These are phyloP conservation scores for Drosophila dunni DNA, from an alignment of 1,140 invertebrate species.

Conservation along the genomic window DNA sequence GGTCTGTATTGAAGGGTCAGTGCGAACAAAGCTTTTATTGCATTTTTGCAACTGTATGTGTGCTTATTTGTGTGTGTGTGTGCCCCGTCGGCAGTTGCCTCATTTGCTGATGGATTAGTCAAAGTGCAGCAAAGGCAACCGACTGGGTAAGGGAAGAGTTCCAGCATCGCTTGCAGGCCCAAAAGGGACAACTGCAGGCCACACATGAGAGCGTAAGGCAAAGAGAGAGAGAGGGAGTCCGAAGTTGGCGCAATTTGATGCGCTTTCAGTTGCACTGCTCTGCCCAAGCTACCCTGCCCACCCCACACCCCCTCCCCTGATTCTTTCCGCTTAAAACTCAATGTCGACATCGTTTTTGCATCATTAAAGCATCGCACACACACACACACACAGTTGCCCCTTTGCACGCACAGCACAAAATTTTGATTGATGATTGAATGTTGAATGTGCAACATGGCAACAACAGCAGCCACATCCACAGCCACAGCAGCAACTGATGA, in stretches of 20 bases:
- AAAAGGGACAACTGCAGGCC: too few species aligned
- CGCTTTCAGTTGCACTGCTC: conserved; percentile 42
- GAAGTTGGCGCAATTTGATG: conserved; percentile 37
- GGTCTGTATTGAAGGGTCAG: conserved; percentile 46
- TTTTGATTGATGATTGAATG: conserved; percentile 82
- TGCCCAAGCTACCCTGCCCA: not conserved
- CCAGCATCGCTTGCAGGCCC: conserved; percentile 20
- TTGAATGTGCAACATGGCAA: conserved; percentile 34
- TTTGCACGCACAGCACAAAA: conserved; percentile 73
- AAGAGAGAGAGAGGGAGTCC: not conserved
- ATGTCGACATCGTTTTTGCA: conserved; percentile 56
- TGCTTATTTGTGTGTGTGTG: conserved; percentile 23
- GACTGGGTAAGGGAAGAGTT: conserved; percentile 8
- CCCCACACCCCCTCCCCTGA: not conserved
- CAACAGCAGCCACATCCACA: conserved; percentile 32
- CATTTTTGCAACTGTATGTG: conserved; percentile 45
- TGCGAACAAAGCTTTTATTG: conserved; percentile 67
- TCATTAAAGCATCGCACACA: conserved; percentile 59
- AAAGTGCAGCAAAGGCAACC: conserved; percentile 63
- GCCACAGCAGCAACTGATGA: conserved; percentile 62
- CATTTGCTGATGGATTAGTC: conserved; percentile 82
- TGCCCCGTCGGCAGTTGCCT: conserved; percentile 64
- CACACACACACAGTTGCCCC: conserved; percentile 28
- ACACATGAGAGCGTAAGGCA: too few species aligned
- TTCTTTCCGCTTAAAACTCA: not conserved